Conservation (phyloP, 2,888 invertebrate species). For the Onchidella celtica region DNA sequence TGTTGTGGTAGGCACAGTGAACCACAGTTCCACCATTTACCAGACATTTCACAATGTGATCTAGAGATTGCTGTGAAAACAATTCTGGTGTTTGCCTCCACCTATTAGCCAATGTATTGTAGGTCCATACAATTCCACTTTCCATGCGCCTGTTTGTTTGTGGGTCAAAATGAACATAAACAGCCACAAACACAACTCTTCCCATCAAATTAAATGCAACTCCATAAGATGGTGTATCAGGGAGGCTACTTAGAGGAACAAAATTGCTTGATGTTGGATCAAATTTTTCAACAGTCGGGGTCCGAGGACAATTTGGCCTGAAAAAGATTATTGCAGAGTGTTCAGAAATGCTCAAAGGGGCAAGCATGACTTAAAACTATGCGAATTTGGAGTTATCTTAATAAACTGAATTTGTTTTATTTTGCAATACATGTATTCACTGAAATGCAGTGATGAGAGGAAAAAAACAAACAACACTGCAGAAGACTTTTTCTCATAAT, state of each 20-base stretch:
- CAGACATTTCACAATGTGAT: constrained; percentile 5
- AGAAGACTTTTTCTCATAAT: too few relatives aligned
- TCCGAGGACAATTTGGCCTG: constrained; percentile 19
- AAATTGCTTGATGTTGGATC: background rate
- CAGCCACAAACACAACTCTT: constrained; percentile 12
- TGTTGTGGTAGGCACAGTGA: constrained; percentile 12
- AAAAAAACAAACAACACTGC: too few relatives aligned
- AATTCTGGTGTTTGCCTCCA: constrained; percentile 15
- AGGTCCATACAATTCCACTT: constrained; percentile 6
- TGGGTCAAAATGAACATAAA: constrained; percentile 3
- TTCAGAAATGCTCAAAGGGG: background rate
- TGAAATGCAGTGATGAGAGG: too few relatives aligned
- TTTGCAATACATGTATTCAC: too few relatives aligned
- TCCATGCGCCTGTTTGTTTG: background rate
- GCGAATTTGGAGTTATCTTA: too few relatives aligned
- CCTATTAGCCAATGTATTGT: background rate
- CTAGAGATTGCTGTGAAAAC: constrained; percentile 20
- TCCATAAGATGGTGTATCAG: constrained; percentile 36
- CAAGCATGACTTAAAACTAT: too few relatives aligned
- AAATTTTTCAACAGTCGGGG: constrained; percentile 26
- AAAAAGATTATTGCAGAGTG: background rate
- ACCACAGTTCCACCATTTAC: constrained; percentile 4
- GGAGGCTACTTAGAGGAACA: background rate
- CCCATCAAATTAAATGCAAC: constrained; percentile 31
- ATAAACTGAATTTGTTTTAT: too few relatives aligned